Percentiles rank a stretch among this genome's conserved stretches.
Evolutionary conservation across 2,888 invertebrate genomes (phyloP).

Genomic region (Dexiosoma caninum): DNA sequence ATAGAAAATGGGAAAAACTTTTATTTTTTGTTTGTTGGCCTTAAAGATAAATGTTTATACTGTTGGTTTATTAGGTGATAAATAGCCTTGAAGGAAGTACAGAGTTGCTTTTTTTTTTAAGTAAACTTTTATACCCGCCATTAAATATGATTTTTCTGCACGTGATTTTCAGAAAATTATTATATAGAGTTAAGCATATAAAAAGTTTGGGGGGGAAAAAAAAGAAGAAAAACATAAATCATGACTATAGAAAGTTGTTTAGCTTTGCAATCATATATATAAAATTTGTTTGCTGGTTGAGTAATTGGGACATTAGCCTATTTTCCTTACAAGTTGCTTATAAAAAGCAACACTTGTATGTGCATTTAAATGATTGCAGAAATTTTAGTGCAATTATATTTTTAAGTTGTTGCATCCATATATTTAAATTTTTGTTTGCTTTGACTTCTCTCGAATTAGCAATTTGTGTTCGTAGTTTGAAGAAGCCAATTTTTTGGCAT

Average conservation of each 20-base stretch:
- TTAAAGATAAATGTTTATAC: slow-evolving; percentile 48
- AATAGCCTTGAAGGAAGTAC: slow-evolving; percentile 54
- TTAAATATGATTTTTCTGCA: slow-evolving; percentile 29
- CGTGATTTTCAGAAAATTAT: slow-evolving; percentile 33
- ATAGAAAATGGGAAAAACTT: slow-evolving; percentile 22
- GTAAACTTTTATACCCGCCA: slow-evolving; percentile 10
- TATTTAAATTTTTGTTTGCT: neutral
- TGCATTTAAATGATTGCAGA: neutral
- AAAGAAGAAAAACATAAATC: slow-evolving; percentile 11
- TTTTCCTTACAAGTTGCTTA: neutral
- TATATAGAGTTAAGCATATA: slow-evolving; percentile 1
- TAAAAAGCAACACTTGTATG: neutral
- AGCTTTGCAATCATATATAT: slow-evolving; percentile 10
- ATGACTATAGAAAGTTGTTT: slow-evolving; percentile 41
- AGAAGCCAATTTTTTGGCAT: no score
- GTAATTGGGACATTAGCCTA: slow-evolving; percentile 35
- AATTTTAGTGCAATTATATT: slow-evolving; percentile 8
- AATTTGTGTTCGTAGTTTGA: no score
- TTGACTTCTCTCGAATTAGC: neutral
- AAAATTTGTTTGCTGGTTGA: slow-evolving; percentile 17
- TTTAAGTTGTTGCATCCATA: neutral
- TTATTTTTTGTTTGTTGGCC: slow-evolving; percentile 4
- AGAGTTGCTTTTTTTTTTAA: neutral
- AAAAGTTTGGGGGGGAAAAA: neutral
- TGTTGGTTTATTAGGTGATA: slow-evolving; percentile 60